A percentile compares a stretch with the other conserved stretches of the same genome.
Conservation (phyloP, 2,888 invertebrate genomes). For the Chrysolina haemoptera region DNA sequence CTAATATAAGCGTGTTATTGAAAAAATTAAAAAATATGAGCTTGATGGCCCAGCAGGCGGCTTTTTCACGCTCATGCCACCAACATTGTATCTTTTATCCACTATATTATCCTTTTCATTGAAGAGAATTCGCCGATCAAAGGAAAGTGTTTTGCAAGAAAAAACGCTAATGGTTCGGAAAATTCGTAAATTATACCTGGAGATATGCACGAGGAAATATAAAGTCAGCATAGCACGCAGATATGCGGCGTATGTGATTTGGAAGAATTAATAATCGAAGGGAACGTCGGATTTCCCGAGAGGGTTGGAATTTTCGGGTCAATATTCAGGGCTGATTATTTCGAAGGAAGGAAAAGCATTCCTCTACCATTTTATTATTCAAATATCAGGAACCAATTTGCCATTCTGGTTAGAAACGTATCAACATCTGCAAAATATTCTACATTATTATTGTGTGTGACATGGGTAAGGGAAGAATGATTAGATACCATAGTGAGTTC, state of each 20-base stretch:
- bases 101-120: constrained; percentile 18
- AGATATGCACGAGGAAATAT: constrained; percentile 5
- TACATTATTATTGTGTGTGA: too few relatives aligned
- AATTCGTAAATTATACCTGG: constrained; percentile 14
- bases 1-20: too few relatives aligned
- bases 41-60: too few relatives aligned
- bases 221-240: constrained; percentile 1
- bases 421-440: too few relatives aligned
- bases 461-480: too few relatives aligned
- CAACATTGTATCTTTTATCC: constrained; percentile 23
- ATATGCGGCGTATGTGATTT: constrained; percentile 15
- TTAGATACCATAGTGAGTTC: too few relatives aligned
- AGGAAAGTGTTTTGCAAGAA: constrained; percentile 29
- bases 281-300: not conserved
- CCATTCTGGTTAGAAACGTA: too few relatives aligned
- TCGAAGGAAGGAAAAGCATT: not conserved
- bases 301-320: not conserved
- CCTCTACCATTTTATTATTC: too few relatives aligned
- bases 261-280: constrained; percentile 5
- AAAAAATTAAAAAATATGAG: too few relatives aligned
- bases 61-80: not conserved
- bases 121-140: constrained; percentile 28
- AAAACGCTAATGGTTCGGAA: constrained; percentile 29
- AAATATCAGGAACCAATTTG: too few relatives aligned
- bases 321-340: not conserved